Evolutionary conservation across 2,797 vertebrate species (phyloP), one percentile per base, ranked within the genome.

Genomic region (Sebastes diaconus): DNA sequence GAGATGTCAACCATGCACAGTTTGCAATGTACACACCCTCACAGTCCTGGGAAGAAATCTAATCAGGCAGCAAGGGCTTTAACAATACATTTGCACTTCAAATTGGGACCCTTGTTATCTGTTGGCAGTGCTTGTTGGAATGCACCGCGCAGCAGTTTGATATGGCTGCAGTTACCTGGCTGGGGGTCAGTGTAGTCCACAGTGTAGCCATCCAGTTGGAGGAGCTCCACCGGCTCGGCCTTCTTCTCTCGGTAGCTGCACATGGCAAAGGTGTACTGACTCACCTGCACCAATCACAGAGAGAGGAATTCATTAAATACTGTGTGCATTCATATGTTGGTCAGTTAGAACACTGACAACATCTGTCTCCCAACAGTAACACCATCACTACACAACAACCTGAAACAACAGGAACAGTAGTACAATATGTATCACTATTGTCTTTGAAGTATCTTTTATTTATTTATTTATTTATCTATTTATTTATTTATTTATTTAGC

Each of bases 161-260:
- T 20, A 1, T n/a, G 8, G 16, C 12, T 69, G 11, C 12, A 13
- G 50, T 4, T 95, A 99, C 98, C 98, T 97, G 98, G 97, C 90
- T 99, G 98, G 2, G 98, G 98, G 94, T 99, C 98, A 0, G 98
- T 99, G 95, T 99, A 99, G 87, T 99, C 98, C 95, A 99, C 98
- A 20, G 98, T 99, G 95, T 99, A 99, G 84, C 98, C 98, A 4
- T 99, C 98, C 64, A 99, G 94, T 30, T 99, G 98, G 8, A 99
- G 96, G 70, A 99, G 97, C 85, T 99, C 98, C 90, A 99, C 97
- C 14, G 98, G 98, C 84, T 99, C 98, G 0, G 97, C 97, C 88
- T 99, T 99, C 95, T 99, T 99, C 94, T 99, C 98, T 88, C 98
- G 96, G 92, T 99, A 99, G 95, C 98, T 99, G 96, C 97, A 99